A percentile compares a stretch with the other conserved stretches of the same genome.
phyloP scores from a whole-genome alignment of 2,113 vertebrate species.

The Turdus rufiventris region DNA sequence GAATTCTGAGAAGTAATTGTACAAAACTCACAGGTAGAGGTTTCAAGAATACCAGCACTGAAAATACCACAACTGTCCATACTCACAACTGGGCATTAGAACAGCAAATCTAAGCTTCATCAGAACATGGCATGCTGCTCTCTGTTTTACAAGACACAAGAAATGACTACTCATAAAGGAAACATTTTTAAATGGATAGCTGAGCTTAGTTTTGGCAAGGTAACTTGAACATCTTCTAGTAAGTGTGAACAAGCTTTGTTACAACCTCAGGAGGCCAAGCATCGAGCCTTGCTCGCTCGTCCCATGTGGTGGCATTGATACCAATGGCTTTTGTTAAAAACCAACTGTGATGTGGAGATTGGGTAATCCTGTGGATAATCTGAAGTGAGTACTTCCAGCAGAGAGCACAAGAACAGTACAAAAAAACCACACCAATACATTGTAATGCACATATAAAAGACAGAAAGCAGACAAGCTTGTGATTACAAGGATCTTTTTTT shows the following conservation, averaged over 20 bases:
- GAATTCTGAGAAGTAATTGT: background rate
- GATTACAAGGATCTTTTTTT: background rate
- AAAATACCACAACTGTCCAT: background rate
- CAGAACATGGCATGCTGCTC: fast-evolving
- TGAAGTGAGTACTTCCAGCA: background rate
- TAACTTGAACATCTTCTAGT: background rate
- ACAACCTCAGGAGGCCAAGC: background rate
- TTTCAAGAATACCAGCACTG: background rate
- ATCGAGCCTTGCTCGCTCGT: background rate
- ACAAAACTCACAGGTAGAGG: background rate
- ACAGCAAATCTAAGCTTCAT: background rate
- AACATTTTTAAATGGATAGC: background rate
- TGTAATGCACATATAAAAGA: background rate
- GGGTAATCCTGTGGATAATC: background rate
- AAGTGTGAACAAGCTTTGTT: background rate
- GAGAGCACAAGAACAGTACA: background rate
- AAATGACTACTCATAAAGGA: background rate
- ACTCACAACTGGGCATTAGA: background rate
- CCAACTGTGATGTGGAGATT: background rate
- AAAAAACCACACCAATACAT: background rate
- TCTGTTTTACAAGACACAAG: background rate
- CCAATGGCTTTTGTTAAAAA: background rate
- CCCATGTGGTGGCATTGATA: background rate
- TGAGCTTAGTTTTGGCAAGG: background rate
- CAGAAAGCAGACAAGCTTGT: background rate